Percentiles rank a stretch among this genome's conserved stretches.
Conservation (phyloP, 2,888 invertebrate species). For the Diplolepis rosae region DNA sequence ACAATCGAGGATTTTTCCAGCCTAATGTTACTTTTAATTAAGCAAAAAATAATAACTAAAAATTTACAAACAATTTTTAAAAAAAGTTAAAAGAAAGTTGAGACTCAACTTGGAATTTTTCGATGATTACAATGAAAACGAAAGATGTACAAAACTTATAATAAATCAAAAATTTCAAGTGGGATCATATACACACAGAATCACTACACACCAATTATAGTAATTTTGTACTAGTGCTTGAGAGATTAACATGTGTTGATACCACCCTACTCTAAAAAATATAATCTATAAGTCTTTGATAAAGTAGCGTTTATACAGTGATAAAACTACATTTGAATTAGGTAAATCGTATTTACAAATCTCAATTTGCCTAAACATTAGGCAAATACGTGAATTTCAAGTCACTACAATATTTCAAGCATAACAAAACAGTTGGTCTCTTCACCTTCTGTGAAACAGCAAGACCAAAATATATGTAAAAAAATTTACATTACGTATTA, state of each 20-base stretch:
- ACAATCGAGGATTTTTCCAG: neutral
- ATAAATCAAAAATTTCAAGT: conserved; percentile 21
- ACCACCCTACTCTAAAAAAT: conserved; percentile 53
- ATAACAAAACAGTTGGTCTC: conserved; percentile 39
- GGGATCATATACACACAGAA: conserved; percentile 17
- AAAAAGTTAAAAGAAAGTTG: no score
- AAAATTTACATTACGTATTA: conserved; percentile 11
- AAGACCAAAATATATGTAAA: conserved; percentile 1
- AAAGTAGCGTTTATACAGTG: conserved; percentile 50
- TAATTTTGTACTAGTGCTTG: conserved; percentile 58
- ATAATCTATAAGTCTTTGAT: conserved; percentile 59
- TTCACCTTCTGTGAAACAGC: conserved; percentile 10
- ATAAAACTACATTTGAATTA: conserved; percentile 48
- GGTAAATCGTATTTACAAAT: conserved; percentile 47
- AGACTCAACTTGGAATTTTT: neutral
- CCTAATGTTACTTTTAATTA: neutral
- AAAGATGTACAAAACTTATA: neutral
- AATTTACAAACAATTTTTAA: no score
- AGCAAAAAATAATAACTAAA: neutral
- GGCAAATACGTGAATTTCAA: conserved; percentile 43
- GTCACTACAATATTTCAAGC: conserved; percentile 35
- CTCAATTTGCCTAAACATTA: conserved; percentile 40
- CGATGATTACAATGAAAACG: neutral
- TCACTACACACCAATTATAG: conserved; percentile 47
- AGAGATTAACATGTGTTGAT: conserved; percentile 43